Percentiles rank a stretch among this genome's conserved stretches.
Conservation (phyloP, 2,888 invertebrate genomes). For the Drosophila demipolita region DNA sequence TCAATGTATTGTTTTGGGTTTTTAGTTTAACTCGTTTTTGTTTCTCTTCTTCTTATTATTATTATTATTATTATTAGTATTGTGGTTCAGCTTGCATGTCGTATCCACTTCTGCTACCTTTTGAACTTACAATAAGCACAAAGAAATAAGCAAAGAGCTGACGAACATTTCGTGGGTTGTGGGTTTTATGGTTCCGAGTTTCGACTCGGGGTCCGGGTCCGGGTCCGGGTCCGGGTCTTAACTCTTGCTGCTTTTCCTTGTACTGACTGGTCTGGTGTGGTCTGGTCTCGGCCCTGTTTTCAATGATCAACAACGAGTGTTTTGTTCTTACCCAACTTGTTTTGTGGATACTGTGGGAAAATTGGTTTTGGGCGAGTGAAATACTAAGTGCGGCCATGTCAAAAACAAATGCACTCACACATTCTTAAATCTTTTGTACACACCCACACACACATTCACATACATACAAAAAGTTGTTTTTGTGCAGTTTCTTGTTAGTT, state of each 20-base stretch:
- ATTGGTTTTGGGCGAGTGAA: constrained; percentile 48
- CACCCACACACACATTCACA: constrained; percentile 26
- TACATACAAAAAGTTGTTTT: constrained; percentile 20
- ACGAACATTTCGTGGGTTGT: constrained; percentile 38
- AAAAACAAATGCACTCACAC: constrained; percentile 54
- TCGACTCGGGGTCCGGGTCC: background rate
- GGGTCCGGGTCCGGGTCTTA: constrained; percentile 15
- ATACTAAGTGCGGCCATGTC: constrained; percentile 55
- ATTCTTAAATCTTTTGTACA: constrained; percentile 1
- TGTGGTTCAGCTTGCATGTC: constrained; percentile 68
- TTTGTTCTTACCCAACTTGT: constrained; percentile 70
- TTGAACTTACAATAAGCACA: constrained; percentile 66
- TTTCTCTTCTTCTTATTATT: constrained; percentile 28
- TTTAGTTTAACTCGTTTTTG: constrained; percentile 52
- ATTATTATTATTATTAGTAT: background rate
- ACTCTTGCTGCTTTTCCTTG: constrained; percentile 22
- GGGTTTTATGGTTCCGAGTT: constrained; percentile 9
- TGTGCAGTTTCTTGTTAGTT: constrained; percentile 58
- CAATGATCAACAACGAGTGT: constrained; percentile 80
- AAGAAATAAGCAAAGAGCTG: constrained; percentile 29
- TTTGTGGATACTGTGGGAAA: constrained; percentile 55
- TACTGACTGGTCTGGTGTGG: constrained; percentile 16
- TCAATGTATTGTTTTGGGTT: constrained; percentile 76
- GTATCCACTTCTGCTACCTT: constrained; percentile 75
- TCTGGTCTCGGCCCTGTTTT: constrained; percentile 57